Evolutionary conservation across 1,140 invertebrate genomes (phyloP).

Genomic region (Dendroctonus ponderosae): DNA sequence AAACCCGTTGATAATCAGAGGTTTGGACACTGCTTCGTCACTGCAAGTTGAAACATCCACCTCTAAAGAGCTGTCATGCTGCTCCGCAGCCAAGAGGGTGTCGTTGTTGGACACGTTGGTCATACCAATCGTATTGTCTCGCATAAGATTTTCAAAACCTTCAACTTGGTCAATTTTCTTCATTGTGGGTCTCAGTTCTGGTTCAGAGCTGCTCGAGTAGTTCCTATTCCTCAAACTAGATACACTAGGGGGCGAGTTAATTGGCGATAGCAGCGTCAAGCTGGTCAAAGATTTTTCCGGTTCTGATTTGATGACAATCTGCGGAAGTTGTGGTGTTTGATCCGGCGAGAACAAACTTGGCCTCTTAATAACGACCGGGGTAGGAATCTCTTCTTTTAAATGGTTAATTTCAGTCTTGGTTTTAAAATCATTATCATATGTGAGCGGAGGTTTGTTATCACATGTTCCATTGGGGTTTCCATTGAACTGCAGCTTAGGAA

Average conservation of each 20-base stretch:
- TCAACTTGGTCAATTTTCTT: conserved; percentile 52
- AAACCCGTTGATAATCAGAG: conserved; percentile 43
- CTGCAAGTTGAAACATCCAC: too few relatives aligned
- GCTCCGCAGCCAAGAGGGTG: background rate
- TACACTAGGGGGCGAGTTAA: conserved; percentile 40
- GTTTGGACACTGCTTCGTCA: too few relatives aligned
- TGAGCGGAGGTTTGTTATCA: conserved; percentile 11
- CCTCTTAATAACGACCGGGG: conserved; percentile 42
- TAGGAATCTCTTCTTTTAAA: conserved; percentile 41
- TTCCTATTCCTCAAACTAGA: conserved; percentile 37
- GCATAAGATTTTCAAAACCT: conserved; percentile 51
- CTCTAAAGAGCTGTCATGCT: background rate
- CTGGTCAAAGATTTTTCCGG: conserved; percentile 16
- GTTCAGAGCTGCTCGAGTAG: conserved; percentile 48
- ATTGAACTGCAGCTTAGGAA: conserved; percentile 38
- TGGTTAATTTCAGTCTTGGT: conserved; percentile 32
- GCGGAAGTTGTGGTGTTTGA: conserved; percentile 44
- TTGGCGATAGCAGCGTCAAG: conserved; percentile 37
- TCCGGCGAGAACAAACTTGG: conserved; percentile 57
- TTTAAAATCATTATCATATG: conserved; percentile 32
- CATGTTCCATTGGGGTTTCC: conserved; percentile 37
- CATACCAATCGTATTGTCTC: conserved; percentile 46
- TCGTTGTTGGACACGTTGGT: conserved; percentile 9
- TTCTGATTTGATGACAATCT: conserved; percentile 39
- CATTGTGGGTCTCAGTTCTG: conserved; percentile 49